Base-by-base conservation (phyloP, 2,797 vertebrate genomes). In the Chaetodon trifasciatus region DNA sequence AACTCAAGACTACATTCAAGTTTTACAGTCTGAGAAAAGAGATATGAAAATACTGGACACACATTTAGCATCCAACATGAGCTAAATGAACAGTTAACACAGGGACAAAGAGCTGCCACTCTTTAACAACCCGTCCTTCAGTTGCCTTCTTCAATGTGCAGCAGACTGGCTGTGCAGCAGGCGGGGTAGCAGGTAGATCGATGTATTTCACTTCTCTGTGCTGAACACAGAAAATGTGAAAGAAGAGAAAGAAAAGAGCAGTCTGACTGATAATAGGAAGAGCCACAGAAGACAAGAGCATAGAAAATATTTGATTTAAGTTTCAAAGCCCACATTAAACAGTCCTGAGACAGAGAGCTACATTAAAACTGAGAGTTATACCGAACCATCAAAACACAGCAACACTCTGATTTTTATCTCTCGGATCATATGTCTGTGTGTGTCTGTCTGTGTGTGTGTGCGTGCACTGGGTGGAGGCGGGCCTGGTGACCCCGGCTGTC, bases 401-500 rank as follows among this genome's bases (percentile, higher is more conserved):
- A 17, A 17, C 5, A 62, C 10, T 56, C 28, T 57, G 57, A 23
- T 68, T 68, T 67, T 21, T 66, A 72, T 69, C 42, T 47, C 42
- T 58, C 17, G 15, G 32, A 37, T 52, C 6, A 8, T 66, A 75
- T 72, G 61, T 63, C 68, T 52, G 58, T 67, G 78, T n/a, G n/a
- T 76, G 24, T 57, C 68, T 60, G 62, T 63, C 70, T 16, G 21
- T 66, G 66, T 40, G 75, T 40, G 52, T 55, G 49, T 35, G 37
- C 69, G n/a, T 47, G 55, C 9, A 32, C 21, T 62, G 76, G 82
- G 58, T 74, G 85, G 79, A 88, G 89, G 89, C 61, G 72, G 88
- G 77, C 83, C 88, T 82, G 39, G 77, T 83, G 91, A 94, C 91
- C 93, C 86, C 52, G 71, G 91, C 87, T 93, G 92, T 93, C 95